A percentile compares a stretch with the other conserved stretches of the same genome.
phyloP scores from a whole-genome alignment of 2,797 vertebrate species.

The Gephyroberyx darwinii region DNA sequence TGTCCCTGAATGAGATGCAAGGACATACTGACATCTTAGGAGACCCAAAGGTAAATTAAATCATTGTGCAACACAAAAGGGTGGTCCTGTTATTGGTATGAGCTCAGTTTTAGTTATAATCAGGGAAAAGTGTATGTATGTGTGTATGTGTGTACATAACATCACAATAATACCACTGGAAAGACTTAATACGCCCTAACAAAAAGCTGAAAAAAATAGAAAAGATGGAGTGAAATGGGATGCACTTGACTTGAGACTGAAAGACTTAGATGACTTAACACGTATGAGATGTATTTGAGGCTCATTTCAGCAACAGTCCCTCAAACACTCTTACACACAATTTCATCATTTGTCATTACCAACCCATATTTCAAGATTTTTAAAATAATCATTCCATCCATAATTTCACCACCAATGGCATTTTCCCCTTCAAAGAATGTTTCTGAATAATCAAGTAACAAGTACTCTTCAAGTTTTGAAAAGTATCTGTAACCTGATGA shows the following conservation, averaged over 20 bases:
- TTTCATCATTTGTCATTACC: slow-evolving; percentile 54
- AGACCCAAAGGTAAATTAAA: slow-evolving; percentile 83
- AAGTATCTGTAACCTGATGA: not conserved
- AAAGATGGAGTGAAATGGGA: not conserved
- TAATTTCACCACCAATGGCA: slow-evolving; percentile 5
- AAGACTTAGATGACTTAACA: not conserved
- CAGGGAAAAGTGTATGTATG: not conserved
- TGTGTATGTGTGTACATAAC: slow-evolving; percentile 56
- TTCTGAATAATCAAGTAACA: not conserved
- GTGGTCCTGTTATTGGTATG: slow-evolving; percentile 5
- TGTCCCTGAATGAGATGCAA: slow-evolving; percentile 83
- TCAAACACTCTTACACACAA: slow-evolving; percentile 40
- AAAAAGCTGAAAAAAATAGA: slow-evolving; percentile 54
- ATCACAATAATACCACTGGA: not conserved
- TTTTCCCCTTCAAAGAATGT: slow-evolving; percentile 6
- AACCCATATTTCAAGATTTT: slow-evolving; percentile 23
- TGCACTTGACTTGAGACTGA: not conserved
- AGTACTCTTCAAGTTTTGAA: not conserved
- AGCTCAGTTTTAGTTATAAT: not conserved
- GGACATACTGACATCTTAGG: slow-evolving; percentile 80
- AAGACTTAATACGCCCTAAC: slow-evolving; percentile 83
- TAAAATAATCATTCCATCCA: slow-evolving; percentile 7
- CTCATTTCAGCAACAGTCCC: slow-evolving; percentile 38
- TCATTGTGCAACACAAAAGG: slow-evolving; percentile 1
- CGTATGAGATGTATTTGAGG: slow-evolving; percentile 22